phyloP scores from a whole-genome alignment of 2,113 vertebrate genomes.

The Raja brachyura region DNA sequence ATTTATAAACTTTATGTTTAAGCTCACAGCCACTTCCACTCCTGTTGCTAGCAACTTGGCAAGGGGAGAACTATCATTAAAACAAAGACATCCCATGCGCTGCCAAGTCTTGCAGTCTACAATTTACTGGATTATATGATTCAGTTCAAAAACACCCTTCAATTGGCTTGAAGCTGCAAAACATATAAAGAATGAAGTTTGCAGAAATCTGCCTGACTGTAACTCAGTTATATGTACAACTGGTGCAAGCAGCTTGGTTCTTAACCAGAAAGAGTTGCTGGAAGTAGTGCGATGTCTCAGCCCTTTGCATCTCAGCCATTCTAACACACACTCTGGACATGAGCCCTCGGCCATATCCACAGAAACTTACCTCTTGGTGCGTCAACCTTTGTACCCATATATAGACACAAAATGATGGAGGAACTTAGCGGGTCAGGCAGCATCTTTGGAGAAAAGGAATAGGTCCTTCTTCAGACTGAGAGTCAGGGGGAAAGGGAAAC shows the following conservation, averaged over 20 bases:
- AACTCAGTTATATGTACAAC: not conserved
- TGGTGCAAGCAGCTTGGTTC: not conserved
- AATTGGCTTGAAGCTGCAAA: not conserved
- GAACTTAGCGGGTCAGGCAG: too few relatives aligned
- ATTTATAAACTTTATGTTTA: conserved; percentile 35
- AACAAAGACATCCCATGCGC: conserved; percentile 11
- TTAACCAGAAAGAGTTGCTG: not conserved
- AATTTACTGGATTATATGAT: conserved; percentile 25
- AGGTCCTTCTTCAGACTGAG: too few relatives aligned
- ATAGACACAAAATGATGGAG: too few relatives aligned
- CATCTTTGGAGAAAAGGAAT: too few relatives aligned
- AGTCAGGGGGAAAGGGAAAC: too few relatives aligned
- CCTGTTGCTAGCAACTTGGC: conserved; percentile 28
- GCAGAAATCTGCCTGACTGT: not conserved
- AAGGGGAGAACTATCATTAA: conserved; percentile 30
- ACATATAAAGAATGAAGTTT: not conserved
- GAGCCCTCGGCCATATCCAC: not conserved
- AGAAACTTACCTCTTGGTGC: not conserved
- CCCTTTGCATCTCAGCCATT: not conserved
- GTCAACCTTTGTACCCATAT: not conserved
- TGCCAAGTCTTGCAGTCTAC: conserved; percentile 2
- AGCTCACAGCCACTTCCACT: conserved; percentile 35
- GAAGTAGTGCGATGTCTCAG: not conserved
- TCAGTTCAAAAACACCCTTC: conserved; percentile 21
- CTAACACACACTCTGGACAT: not conserved